phyloP scores from a whole-genome alignment of 2,888 invertebrate genomes.

The Chalcosyrphus nemorum region DNA sequence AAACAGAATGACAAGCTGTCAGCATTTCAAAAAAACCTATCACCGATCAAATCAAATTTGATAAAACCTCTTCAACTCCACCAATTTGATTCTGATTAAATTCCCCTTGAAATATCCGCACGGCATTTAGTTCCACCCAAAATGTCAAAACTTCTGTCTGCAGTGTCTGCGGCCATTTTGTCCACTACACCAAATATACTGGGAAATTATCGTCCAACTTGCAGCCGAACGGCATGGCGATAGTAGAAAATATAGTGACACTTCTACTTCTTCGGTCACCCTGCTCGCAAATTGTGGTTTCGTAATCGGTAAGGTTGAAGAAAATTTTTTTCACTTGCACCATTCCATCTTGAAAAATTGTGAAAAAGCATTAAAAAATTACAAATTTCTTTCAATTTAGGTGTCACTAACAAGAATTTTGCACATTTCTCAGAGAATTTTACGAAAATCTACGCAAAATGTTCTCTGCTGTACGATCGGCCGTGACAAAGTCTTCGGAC shows the following conservation, averaged over 20 bases:
- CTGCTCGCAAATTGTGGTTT: slow-evolving; percentile 76
- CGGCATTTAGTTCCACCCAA: slow-evolving; percentile 36
- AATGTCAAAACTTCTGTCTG: slow-evolving; percentile 21
- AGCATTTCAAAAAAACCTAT: too few relatives aligned
- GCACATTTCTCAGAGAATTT: slow-evolving; percentile 65
- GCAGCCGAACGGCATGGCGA: slow-evolving; percentile 69
- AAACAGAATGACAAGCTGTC: too few relatives aligned
- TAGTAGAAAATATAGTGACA: slow-evolving; percentile 64
- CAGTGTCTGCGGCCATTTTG: slow-evolving; percentile 56
- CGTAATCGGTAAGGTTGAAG: slow-evolving; percentile 76
- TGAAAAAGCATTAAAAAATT: slow-evolving; percentile 30
- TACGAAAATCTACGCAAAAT: slow-evolving; percentile 72
- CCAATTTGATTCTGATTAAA: too few relatives aligned
- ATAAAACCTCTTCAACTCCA: too few relatives aligned
- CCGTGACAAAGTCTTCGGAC: slow-evolving; percentile 75
- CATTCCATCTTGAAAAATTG: slow-evolving; percentile 25
- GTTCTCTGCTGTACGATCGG: slow-evolving; percentile 76
- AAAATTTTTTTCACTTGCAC: slow-evolving; percentile 49
- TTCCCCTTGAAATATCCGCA: too few relatives aligned
- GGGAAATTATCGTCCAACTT: slow-evolving; percentile 40
- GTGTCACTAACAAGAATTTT: slow-evolving; percentile 64
- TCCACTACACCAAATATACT: slow-evolving; percentile 47
- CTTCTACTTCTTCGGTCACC: slow-evolving; percentile 75
- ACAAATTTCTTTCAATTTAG: slow-evolving; percentile 57
- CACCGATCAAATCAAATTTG: too few relatives aligned